Evolutionary conservation across 2,797 vertebrate genomes (phyloP), one percentile per base, ranked within the genome.

Genomic region (Champsocephalus esox): DNA sequence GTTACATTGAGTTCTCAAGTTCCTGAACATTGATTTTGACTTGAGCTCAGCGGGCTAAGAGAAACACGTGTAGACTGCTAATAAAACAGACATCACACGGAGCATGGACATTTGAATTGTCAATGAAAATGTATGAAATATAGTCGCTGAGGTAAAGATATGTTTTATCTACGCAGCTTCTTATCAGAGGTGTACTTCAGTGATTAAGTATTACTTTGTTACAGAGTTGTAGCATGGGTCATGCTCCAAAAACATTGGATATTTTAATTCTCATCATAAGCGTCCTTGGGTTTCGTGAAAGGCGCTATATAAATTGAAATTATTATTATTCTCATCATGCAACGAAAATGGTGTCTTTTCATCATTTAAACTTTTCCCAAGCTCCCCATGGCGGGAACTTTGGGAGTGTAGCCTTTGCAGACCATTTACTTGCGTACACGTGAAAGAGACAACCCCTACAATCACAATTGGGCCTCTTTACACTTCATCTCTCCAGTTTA

Each of bases 1-100:
- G 69, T 80, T 73, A 62, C 32, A 44, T 8, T 3, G 58, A 74
- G 65, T 66, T 46, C n/a, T 80, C 52, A n/a, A 66, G 57, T 70
- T 72, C 58, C 28, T 14, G 34, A 24, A 51, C 66, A 62, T 9
- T 28, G 45, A 78, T 82, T 84, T 54, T 45, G 62, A 79, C 34
- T 72, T 68, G 17, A 64, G 65, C 62, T 76, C 61, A 14, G 32
- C 56, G 21, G 48, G 70, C 49, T 85, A 49, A 66, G 19, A 28
- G 19, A 43, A 64, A 78, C 12, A 50, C 28, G 2, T 63, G 69
- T 55, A 60, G 19, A 43, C 61, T 76, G 32, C 43, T 78, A 55
- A 77, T 48, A 45, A 55, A 66, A 8, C 43, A 17, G 38, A 28
- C 12, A 24, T 56, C 12, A 50, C 19, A 24, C 5, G 7, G 9